Evolutionary conservation across 2,113 vertebrate genomes (phyloP), one percentile per base, ranked within the genome.

Genomic region (Chrysemys picta): DNA sequence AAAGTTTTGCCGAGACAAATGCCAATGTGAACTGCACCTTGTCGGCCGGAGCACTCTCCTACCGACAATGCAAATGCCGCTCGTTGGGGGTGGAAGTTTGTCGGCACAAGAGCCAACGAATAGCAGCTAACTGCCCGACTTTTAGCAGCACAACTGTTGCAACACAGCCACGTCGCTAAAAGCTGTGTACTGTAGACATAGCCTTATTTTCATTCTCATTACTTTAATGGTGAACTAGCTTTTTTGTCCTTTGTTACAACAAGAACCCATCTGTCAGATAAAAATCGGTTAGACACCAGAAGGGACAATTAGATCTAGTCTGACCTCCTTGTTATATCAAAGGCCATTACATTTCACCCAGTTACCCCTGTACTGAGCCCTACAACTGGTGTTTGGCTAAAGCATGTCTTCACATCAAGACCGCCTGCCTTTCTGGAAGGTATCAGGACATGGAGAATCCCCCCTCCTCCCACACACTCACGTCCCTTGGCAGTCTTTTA

Each of bases 131-230:
- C 6, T 53, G 52, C 52, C 17, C 6, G 16, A 53, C 52, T 53
- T 52, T 52, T 53, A 53, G 53, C 53, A 53, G 53, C 19, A 53
- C 8, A 19, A 17, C 53, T 21, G 53, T 53, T 53, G 53, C 53
- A 53, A 53, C 53, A 53, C 19, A 21, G 53, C 53, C 19, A 53
- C 8, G 19, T 53, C 7, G 2, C 52, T 53, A 53, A 53, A 53
- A 53, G 52, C 52, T 53, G 52, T 53, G 17, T 53, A 19, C 17
- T 21, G 52, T 21, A 53, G 53, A 53, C 53, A 45, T 45, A 21
- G 53, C 19, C 53, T 59, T 57, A 57, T 57, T 29, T 29, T 59
- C 11, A 59, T 14, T 22, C 1, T 3, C 29, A 31, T 0, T 0
- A 85, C 22, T 76, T 45, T 62, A 76, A 4, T 1, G 14, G 89